Evolutionary conservation across 2,797 vertebrate genomes (phyloP).

Genomic region (Neosilurus hyrtlii): DNA sequence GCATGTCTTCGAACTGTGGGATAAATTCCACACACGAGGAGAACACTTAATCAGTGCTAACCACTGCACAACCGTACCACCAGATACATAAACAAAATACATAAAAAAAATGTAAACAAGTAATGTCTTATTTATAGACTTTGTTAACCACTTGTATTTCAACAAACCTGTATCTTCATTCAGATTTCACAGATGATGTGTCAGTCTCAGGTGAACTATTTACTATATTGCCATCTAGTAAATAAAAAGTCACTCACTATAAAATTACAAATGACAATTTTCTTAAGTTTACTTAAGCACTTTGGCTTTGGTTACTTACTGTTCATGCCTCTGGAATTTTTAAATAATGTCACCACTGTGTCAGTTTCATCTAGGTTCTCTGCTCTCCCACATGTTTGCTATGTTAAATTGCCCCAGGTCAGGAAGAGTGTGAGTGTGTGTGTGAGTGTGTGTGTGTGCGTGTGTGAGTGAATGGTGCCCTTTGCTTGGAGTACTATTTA

Average conservation of each 20-base stretch:
- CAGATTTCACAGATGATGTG: background rate
- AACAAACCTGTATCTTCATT: background rate
- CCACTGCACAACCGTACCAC: too few relatives aligned
- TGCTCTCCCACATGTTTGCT: background rate
- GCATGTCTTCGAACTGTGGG: too few relatives aligned
- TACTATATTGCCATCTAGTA: constrained; percentile 43
- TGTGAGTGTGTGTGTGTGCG: background rate
- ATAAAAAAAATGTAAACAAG: background rate
- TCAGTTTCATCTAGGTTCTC: background rate
- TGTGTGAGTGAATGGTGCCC: background rate
- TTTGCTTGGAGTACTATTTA: background rate
- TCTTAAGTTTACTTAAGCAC: background rate
- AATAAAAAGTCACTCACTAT: constrained; percentile 10
- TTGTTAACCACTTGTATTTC: background rate
- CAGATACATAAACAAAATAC: too few relatives aligned
- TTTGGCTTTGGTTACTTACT: background rate
- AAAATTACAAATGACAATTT: background rate
- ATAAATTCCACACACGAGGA: too few relatives aligned
- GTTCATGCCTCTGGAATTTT: background rate
- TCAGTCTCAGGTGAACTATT: background rate
- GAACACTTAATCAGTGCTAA: too few relatives aligned
- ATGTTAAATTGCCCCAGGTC: background rate
- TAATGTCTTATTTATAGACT: background rate
- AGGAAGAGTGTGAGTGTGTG: background rate
- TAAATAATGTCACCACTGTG: background rate